Conservation (phyloP, 2,888 invertebrate species). For the Archips crataeganus region DNA sequence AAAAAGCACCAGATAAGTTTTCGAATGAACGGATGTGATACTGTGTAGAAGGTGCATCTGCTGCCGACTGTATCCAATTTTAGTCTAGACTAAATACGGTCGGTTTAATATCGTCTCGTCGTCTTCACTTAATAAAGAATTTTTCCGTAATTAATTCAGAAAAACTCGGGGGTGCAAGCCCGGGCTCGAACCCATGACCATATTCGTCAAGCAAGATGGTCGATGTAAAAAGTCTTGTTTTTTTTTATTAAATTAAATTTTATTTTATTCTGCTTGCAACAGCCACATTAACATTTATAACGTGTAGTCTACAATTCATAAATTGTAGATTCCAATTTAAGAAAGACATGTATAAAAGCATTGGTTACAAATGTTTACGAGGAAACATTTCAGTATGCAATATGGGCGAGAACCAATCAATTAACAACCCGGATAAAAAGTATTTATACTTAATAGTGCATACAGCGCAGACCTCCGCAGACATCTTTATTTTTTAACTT, state of each 20-base stretch:
- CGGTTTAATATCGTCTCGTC: neutral
- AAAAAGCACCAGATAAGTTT: too few species aligned
- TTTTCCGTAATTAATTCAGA: too few species aligned
- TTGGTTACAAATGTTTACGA: constrained; percentile 11
- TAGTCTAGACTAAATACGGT: neutral
- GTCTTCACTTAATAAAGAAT: too few species aligned
- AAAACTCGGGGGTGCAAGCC: too few species aligned
- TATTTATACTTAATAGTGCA: constrained; percentile 19
- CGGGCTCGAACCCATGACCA: too few species aligned
- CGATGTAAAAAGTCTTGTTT: neutral
- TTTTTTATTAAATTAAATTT: neutral
- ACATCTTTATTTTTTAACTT: constrained; percentile 22
- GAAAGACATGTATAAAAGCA: neutral
- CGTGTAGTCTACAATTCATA: neutral
- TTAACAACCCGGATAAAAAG: constrained; percentile 26
- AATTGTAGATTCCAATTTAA: constrained; percentile 4
- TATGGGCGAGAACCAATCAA: constrained; percentile 14
- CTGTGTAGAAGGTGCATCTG: too few species aligned
- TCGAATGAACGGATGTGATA: too few species aligned
- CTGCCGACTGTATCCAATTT: too few species aligned
- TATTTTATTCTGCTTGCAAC: neutral
- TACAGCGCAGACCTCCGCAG: neutral
- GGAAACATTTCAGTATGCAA: constrained; percentile 2
- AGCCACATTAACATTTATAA: neutral
- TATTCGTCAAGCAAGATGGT: too few species aligned